phyloP scores from a whole-genome alignment of 2,113 vertebrate genomes.

The Xenopus laevis region DNA sequence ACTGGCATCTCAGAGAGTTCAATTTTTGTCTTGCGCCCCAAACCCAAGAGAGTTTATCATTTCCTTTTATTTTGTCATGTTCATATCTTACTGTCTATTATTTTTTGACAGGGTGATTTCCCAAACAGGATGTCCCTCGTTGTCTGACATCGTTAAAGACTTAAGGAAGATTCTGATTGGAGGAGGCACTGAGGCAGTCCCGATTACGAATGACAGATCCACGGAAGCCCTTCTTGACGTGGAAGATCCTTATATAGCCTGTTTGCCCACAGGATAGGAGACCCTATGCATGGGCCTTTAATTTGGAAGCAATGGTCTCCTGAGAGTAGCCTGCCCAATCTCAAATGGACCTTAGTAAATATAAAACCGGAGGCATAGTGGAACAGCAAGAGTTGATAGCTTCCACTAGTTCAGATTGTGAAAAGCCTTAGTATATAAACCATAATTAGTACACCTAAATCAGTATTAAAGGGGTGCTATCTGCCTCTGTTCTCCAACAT shows the following conservation, averaged over 20 bases:
- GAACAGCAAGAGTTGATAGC: slow-evolving; percentile 8
- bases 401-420: slow-evolving; percentile 26
- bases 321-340: slow-evolving; percentile 22
- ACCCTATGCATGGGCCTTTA: slow-evolving; percentile 42
- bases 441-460: slow-evolving; percentile 2
- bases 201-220: slow-evolving; percentile 49
- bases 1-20: background rate
- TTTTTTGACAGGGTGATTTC: slow-evolving; percentile 67
- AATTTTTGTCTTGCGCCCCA: background rate
- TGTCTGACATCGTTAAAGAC: slow-evolving; percentile 62
- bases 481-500: slow-evolving; percentile 39
- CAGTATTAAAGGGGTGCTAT: slow-evolving; percentile 21
- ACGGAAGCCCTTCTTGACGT: slow-evolving; percentile 48
- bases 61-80: slow-evolving; percentile 37
- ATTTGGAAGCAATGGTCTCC: slow-evolving; percentile 38
- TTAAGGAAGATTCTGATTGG: slow-evolving; percentile 49
- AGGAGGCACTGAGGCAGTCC: slow-evolving; percentile 45
- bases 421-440: slow-evolving; percentile 27
- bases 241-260: slow-evolving; percentile 53
- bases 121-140: slow-evolving; percentile 78
- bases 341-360: slow-evolving; percentile 25
- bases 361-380: slow-evolving; percentile 15
- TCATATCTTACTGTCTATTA: slow-evolving; percentile 50
- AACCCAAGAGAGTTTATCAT: background rate
- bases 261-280: slow-evolving; percentile 46